A percentile compares a stretch with the other conserved stretches of the same genome.
phyloP scores from a whole-genome alignment of 2,797 vertebrate genomes.

The Pseudochromis fuscus region DNA sequence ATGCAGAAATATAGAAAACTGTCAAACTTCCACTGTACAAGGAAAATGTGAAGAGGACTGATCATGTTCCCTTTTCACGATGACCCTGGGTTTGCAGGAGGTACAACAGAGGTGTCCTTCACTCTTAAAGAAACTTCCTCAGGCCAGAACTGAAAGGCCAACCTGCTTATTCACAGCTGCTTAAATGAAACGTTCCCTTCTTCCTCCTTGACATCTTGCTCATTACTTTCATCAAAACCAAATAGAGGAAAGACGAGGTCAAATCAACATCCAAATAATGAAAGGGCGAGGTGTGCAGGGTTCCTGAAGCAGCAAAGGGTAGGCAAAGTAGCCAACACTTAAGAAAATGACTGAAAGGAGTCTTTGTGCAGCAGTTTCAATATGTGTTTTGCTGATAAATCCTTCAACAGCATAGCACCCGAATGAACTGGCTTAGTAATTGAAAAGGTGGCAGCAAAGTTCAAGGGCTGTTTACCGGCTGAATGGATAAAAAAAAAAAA shows the following conservation, averaged over 20 bases:
- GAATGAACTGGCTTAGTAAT: conserved; percentile 18
- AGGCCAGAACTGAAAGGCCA: conserved; percentile 19
- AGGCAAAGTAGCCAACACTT: neutral
- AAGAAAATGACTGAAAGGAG: conserved; percentile 30
- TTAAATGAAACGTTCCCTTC: conserved; percentile 26
- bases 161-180: conserved; percentile 13
- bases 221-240: conserved; percentile 30
- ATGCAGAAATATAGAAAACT: too few species aligned
- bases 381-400: conserved; percentile 29
- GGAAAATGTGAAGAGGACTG: neutral
- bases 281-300: conserved; percentile 2
- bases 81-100: conserved; percentile 23
- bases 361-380: conserved; percentile 29
- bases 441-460: conserved; percentile 28
- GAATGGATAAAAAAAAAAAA: neutral
- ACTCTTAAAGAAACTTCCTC: conserved; percentile 26
- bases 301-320: conserved; percentile 22
- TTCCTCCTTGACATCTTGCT: conserved; percentile 32
- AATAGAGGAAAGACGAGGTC: conserved; percentile 23
- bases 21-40: too few species aligned
- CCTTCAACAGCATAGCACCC: neutral
- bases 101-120: conserved; percentile 29
- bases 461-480: conserved; percentile 39
- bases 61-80: conserved; percentile 7
- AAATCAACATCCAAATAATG: conserved; percentile 36